Percentiles rank a stretch among this genome's conserved stretches.
These are phyloP conservation scores for Ypsolopha scabrella DNA, from an alignment of 2,888 invertebrate genomes.

Conservation along the genomic window DNA sequence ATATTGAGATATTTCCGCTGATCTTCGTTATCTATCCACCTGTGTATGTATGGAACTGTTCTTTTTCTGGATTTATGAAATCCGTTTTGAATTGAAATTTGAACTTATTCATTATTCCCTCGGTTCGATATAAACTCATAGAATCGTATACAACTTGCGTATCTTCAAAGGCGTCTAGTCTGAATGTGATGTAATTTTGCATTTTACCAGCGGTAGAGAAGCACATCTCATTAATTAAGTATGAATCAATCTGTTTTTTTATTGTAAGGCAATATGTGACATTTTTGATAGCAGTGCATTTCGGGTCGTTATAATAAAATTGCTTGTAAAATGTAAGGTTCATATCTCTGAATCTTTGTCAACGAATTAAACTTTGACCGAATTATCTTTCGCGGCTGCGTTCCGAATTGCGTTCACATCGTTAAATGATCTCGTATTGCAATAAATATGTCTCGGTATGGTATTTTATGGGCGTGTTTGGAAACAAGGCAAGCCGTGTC, in stretches of 20 bases:
- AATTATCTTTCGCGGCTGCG: constrained; percentile 38
- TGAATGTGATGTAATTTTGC: constrained; percentile 66
- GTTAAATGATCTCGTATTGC: constrained; percentile 63
- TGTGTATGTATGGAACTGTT: background rate
- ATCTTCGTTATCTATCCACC: constrained; percentile 28
- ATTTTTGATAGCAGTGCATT: too few species aligned
- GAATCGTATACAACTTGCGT: constrained; percentile 32
- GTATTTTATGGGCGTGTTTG: constrained; percentile 44
- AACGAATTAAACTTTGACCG: constrained; percentile 67
- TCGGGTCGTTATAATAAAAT: background rate
- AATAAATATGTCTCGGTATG: constrained; percentile 49
- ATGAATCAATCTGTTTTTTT: constrained; percentile 46
- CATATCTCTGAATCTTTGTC: constrained; percentile 49
- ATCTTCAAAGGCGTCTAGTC: constrained; percentile 62
- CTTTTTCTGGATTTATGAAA: constrained; percentile 54
- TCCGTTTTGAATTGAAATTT: too few species aligned
- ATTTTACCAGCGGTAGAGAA: constrained; percentile 60
- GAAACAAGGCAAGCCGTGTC: constrained; percentile 56
- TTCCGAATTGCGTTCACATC: constrained; percentile 49
- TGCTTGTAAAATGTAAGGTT: background rate
- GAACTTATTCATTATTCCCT: too few species aligned
- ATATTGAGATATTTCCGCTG: constrained; percentile 59
- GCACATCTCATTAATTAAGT: constrained; percentile 66
- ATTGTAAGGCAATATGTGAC: constrained; percentile 53
- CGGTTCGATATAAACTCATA: background rate